Conservation (phyloP, 1,140 invertebrate genomes). For the Phocides pigmalion region DNA sequence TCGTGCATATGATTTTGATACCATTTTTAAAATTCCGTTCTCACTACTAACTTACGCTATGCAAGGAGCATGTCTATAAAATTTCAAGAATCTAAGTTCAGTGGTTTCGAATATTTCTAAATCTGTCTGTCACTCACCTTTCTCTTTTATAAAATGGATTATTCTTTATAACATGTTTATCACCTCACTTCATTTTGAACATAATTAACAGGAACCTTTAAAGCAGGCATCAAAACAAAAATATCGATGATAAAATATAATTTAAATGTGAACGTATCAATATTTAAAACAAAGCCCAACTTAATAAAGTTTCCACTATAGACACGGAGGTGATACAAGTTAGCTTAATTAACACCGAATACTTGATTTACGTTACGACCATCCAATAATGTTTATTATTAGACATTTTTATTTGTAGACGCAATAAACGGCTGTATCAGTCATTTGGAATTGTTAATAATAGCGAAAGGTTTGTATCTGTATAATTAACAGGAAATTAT, state of each 20-base stretch:
- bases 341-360: conserved; percentile 19
- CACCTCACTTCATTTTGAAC: no score
- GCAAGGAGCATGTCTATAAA: no score
- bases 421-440: conserved; percentile 12
- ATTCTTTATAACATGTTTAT: no score
- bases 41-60: no score
- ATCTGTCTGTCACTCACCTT: no score
- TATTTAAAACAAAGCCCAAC: neutral
- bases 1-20: no score
- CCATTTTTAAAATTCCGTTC: no score
- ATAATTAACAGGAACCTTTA: no score
- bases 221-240: no score
- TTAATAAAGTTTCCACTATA: neutral
- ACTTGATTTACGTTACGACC: conserved; percentile 20
- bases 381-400: conserved; percentile 20
- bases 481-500: neutral
- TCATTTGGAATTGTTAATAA: conserved; percentile 9
- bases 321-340: neutral
- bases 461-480: conserved; percentile 1
- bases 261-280: neutral
- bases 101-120: no score
- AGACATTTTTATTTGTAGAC: conserved; percentile 25
- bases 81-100: no score
- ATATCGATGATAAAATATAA: neutral
- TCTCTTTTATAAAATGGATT: no score